A percentile compares a stretch with the other conserved stretches of the same genome.
Evolutionary conservation across 2,113 vertebrate species (phyloP).

Genomic region (Poecile atricapillus): DNA sequence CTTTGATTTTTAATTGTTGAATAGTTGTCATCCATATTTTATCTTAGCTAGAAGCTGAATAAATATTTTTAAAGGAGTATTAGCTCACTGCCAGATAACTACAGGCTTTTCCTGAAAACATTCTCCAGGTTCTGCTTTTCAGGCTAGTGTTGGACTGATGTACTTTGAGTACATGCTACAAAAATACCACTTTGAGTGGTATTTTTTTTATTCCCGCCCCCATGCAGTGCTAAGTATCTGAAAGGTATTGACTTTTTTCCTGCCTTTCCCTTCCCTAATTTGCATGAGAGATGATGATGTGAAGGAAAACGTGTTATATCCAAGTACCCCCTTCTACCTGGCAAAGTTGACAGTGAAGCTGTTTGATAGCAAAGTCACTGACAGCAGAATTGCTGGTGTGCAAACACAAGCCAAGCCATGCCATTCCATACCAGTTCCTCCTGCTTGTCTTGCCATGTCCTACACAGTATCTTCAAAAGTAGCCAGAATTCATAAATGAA

Average conservation of each 20-base stretch:
- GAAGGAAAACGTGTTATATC: background rate
- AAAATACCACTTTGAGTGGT: background rate
- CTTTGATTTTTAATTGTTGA: background rate
- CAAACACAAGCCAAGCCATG: background rate
- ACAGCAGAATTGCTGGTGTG: background rate
- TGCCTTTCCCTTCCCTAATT: background rate
- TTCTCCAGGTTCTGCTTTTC: background rate
- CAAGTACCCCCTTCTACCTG: background rate
- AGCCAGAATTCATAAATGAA: background rate
- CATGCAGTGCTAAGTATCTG: background rate
- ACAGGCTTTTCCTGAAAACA: conserved; percentile 1
- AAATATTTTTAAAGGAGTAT: background rate
- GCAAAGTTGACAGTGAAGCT: background rate
- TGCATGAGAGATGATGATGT: background rate
- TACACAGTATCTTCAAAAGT: background rate
- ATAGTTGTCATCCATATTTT: background rate
- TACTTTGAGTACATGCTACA: background rate
- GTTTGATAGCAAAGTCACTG: background rate
- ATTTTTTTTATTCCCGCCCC: background rate
- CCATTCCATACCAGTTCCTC: background rate
- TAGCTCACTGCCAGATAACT: background rate
- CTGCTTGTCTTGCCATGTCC: background rate
- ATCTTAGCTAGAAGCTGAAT: background rate
- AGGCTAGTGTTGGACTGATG: background rate
- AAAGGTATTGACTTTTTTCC: background rate